Conservation (phyloP, 1,140 invertebrate species). For the Bombus impatiens region DNA sequence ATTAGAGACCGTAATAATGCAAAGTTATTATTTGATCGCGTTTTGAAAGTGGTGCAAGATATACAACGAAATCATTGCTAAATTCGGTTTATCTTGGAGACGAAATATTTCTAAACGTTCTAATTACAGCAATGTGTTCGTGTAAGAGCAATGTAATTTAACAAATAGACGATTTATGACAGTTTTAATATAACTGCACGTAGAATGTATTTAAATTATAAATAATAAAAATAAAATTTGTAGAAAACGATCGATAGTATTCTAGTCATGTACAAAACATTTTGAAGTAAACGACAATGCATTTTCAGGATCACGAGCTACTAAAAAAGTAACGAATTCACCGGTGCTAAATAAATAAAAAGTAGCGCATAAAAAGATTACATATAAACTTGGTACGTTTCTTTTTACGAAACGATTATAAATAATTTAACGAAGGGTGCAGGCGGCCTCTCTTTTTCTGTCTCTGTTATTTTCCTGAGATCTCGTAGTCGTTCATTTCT, state of each 20-base stretch:
- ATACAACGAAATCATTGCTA: not conserved
- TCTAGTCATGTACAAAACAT: conserved; percentile 2
- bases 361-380: not conserved
- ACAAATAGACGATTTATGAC: not conserved
- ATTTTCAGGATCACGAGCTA: not conserved
- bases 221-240: conserved; percentile 9
- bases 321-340: conserved; percentile 8
- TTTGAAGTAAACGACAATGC: not conserved
- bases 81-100: not conserved
- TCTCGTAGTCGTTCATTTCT: not conserved
- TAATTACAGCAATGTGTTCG: not conserved
- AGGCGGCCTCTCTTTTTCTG: conserved; percentile 45
- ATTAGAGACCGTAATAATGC: not conserved
- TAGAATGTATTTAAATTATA: conserved; percentile 33
- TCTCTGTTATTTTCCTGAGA: conserved; percentile 20
- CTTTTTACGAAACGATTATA: conserved; percentile 55
- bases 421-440: conserved; percentile 65
- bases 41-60: too few species aligned
- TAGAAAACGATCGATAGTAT: conserved; percentile 11
- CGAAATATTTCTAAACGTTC: not conserved
- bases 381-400: conserved; percentile 47
- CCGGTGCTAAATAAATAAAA: conserved; percentile 58
- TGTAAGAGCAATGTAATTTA: not conserved
- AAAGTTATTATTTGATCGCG: not conserved
- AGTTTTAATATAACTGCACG: not conserved